A percentile compares a stretch with the other conserved stretches of the same genome.
phyloP scores from a whole-genome alignment of 2,797 vertebrate genomes.

The Lepilemur septentrionalis region DNA sequence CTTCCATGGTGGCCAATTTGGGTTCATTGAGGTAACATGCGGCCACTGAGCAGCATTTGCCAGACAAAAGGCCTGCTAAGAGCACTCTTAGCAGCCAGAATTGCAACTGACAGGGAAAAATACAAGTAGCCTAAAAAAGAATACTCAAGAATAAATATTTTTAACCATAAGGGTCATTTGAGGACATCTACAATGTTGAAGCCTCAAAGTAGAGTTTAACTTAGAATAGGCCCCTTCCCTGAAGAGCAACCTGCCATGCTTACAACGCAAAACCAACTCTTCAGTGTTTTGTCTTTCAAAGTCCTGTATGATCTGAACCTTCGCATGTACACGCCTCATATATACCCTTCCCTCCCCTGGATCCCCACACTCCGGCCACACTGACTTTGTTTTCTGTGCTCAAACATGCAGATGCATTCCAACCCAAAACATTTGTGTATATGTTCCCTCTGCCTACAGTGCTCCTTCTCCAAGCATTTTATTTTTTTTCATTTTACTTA shows the following conservation, averaged over 20 bases:
- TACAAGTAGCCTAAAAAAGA: not conserved
- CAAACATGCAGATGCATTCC: not conserved
- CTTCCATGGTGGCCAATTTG: not conserved
- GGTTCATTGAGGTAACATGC: not conserved
- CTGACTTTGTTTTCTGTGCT: not conserved
- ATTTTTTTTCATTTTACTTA: not conserved
- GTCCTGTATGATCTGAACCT: not conserved
- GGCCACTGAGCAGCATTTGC: not conserved
- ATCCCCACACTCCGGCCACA: not conserved
- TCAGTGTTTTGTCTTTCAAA: not conserved
- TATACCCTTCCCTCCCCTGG: not conserved
- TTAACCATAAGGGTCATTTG: not conserved
- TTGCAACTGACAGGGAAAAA: not conserved
- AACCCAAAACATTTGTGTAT: not conserved
- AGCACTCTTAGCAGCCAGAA: not conserved
- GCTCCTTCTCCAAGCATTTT: not conserved
- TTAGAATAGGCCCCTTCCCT: not conserved
- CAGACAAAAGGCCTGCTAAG: not conserved
- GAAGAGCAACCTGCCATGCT: not conserved
- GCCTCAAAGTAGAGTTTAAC: not conserved
- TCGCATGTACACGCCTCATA: not conserved
- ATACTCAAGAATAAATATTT: not conserved
- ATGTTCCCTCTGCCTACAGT: not conserved
- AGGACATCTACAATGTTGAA: constrained; percentile 4
- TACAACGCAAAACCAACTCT: not conserved